A percentile compares a stretch with the other conserved stretches of the same genome.
phyloP scores from a whole-genome alignment of 2,888 invertebrate genomes.

The Terebella lapidaria region DNA sequence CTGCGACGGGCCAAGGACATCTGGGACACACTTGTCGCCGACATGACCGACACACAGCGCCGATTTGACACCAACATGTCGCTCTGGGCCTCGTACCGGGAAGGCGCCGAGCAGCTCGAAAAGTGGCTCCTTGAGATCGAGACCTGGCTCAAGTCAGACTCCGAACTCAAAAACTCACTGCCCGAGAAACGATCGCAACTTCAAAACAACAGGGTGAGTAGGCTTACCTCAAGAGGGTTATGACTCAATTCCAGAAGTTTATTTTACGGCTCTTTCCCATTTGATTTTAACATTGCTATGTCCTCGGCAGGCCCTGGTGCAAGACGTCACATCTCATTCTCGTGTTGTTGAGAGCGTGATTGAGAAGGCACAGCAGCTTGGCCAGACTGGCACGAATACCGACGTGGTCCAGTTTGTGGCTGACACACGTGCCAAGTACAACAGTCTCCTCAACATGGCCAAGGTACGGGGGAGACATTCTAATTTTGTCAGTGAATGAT shows the following conservation, averaged over 20 bases:
- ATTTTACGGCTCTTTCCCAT: too few species aligned
- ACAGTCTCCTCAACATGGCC: conserved; percentile 32
- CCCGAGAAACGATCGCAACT: conserved; percentile 88
- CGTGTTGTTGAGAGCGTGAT: conserved; percentile 82
- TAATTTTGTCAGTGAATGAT: not conserved
- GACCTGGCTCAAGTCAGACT: conserved; percentile 69
- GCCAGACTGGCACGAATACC: conserved; percentile 61
- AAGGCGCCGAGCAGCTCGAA: conserved; percentile 72
- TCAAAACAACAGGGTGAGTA: conserved; percentile 68
- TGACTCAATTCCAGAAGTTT: too few species aligned
- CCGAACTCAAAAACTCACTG: conserved; percentile 77
- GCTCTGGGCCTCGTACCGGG: conserved; percentile 89
- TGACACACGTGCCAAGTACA: conserved; percentile 38
- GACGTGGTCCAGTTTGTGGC: conserved; percentile 40
- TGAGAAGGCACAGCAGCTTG: conserved; percentile 75
- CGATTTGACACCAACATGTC: conserved; percentile 80
- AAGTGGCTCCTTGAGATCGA: conserved; percentile 75
- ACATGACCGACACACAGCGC: conserved; percentile 76
- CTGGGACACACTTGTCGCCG: conserved; percentile 68
- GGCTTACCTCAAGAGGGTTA: too few species aligned
- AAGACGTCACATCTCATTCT: conserved; percentile 85
- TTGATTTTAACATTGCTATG: not conserved
- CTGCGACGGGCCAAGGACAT: conserved; percentile 59
- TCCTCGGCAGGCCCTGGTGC: conserved; percentile 63
- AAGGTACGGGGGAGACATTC: conserved; percentile 34